These are phyloP conservation scores for Centruroides vittatus DNA, from an alignment of 1,140 invertebrate genomes.

Conservation along the genomic window DNA sequence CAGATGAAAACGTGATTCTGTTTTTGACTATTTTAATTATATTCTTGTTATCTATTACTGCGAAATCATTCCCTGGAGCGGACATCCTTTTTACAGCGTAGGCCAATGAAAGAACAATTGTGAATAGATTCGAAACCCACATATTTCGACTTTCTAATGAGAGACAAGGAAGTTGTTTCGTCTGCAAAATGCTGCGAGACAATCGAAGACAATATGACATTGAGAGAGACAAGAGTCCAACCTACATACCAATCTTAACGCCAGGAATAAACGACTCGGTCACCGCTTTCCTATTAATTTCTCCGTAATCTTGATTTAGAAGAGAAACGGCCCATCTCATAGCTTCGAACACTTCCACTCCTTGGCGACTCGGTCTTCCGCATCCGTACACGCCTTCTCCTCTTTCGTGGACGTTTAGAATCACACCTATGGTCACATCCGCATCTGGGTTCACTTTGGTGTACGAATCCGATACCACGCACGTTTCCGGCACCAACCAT, in stretches of 20 bases:
- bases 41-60: too few species aligned
- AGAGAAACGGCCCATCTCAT: slow-evolving; percentile 19
- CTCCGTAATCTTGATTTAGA: slow-evolving; percentile 9
- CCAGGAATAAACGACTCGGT: slow-evolving; percentile 11
- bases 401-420: slow-evolving; percentile 4
- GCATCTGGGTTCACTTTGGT: slow-evolving; percentile 6
- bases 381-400: slow-evolving; percentile 12
- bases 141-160: background rate
- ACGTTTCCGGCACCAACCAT: slow-evolving; percentile 4
- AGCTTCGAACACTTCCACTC: slow-evolving; percentile 21
- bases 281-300: background rate
- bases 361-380: slow-evolving; percentile 10
- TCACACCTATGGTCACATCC: slow-evolving; percentile 6
- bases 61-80: too few species aligned
- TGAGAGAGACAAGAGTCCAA: background rate
- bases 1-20: too few species aligned
- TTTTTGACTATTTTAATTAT: too few species aligned
- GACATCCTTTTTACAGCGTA: background rate
- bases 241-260: slow-evolving; percentile 8
- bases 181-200: background rate
- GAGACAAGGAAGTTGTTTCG: background rate
- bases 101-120: background rate
- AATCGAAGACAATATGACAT: background rate
- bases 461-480: background rate
- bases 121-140: background rate